Evolutionary conservation across 2,888 invertebrate genomes (phyloP).

Genomic region (Drosophila neotestacea): DNA sequence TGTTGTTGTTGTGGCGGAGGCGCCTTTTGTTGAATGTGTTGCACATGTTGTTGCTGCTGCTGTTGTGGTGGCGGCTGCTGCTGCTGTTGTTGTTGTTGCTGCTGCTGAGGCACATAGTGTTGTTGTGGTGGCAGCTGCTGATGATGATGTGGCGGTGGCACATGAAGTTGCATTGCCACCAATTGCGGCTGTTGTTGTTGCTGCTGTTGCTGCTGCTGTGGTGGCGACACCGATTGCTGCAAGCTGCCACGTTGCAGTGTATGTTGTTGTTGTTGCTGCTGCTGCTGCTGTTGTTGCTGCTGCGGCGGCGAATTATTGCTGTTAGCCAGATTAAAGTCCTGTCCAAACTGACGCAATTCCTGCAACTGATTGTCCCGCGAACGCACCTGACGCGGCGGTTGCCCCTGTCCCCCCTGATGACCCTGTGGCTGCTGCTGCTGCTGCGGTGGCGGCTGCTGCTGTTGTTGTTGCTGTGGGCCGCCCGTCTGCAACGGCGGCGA

Average conservation of each 20-base stretch:
- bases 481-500: constrained; percentile 81
- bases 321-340: constrained; percentile 90
- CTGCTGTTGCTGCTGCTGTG: constrained; percentile 74
- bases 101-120: constrained; percentile 80
- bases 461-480: constrained; percentile 55
- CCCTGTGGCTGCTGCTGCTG: constrained; percentile 45
- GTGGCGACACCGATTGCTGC: constrained; percentile 60
- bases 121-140: constrained; percentile 72
- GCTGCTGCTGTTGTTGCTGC: constrained; percentile 70
- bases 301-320: constrained; percentile 80
- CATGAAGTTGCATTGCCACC: constrained; percentile 74
- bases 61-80: constrained; percentile 53
- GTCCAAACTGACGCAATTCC: constrained; percentile 92
- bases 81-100: constrained; percentile 64
- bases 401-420: constrained; percentile 36
- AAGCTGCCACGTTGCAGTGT: constrained; percentile 56
- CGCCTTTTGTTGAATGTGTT: constrained; percentile 63
- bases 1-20: constrained; percentile 65
- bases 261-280: constrained; percentile 77
- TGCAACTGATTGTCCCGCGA: constrained; percentile 84
- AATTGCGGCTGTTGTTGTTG: constrained; percentile 65
- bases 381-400: constrained; percentile 79
- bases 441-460: constrained; percentile 24
- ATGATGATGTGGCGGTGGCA: constrained; percentile 68
- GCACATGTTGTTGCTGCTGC: constrained; percentile 55